Evolutionary conservation across 2,888 invertebrate genomes (phyloP), one percentile per base, ranked within the genome.

Genomic region (Brassicogethes aeneus): DNA sequence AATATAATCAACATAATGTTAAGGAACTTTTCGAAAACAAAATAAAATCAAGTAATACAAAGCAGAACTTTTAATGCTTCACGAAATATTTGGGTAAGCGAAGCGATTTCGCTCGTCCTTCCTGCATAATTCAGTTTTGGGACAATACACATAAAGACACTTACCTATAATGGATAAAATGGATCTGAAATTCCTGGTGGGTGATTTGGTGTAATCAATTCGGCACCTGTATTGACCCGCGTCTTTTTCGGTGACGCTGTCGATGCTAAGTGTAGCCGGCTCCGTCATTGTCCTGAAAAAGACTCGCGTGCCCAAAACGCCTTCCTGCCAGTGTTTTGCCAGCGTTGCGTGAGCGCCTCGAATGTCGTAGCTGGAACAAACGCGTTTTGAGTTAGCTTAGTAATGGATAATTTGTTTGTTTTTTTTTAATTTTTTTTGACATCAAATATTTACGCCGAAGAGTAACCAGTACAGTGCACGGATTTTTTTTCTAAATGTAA

Each of bases 211-310:
- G 68, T 85, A 88, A 68, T 89, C 88, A 36, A 88, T 85, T 42
- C 87, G 70, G 64, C 89, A 89, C 44, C 85, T 74, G 66, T 88
- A 88, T 51, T 84, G 75, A 3, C 85, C 87, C 38, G 82, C 81
- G 63, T 89, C 88, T 13, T 73, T 67, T 52, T 76, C 74, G 45
- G 70, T 68, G 42, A 85, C 71, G 52, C 72, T 77, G 60, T 80
- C 77, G 41, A 83, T 76, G 52, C 80, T 77, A 40, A 83, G 71
- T 17, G 80, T 75, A 3, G 83, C 78, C 0, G 85, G 83, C 13
- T 82, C 79, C 5, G 78, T 74, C 17, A 75, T 70, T n/a, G 77
- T 73, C 52, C 79, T 74, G 73, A 85, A 86, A 57, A 75, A 75
- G 1, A 83, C 82, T 23, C 85, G 72, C 2, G 77, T 77, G 29